phyloP scores from a whole-genome alignment of 2,888 invertebrate genomes.

The Blomia tropicalis region DNA sequence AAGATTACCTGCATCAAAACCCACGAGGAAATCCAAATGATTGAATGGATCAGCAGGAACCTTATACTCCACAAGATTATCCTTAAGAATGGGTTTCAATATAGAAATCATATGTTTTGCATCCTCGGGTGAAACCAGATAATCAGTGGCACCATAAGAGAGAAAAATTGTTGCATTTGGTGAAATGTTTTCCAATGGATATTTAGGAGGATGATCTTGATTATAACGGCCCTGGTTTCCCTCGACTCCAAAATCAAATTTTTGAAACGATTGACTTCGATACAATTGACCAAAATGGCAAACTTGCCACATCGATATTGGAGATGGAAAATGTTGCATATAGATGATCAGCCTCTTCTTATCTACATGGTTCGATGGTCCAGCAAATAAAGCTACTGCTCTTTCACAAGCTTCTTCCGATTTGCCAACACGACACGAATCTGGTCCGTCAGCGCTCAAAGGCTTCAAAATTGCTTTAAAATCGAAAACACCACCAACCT shows the following conservation, averaged over 20 bases:
- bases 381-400: background rate
- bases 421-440: background rate
- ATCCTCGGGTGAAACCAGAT: no score
- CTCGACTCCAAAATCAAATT: no score
- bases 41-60: no score
- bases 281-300: background rate
- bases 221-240: no score
- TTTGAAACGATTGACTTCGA: background rate
- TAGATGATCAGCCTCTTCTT: background rate
- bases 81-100: no score
- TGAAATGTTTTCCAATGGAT: background rate
- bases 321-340: background rate
- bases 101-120: no score
- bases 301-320: conserved; percentile 9
- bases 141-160: no score
- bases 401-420: background rate
- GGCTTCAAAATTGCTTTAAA: background rate
- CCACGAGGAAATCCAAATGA: no score
- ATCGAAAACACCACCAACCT: background rate
- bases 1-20: no score
- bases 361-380: background rate
- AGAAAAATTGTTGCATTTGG: no score
- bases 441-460: background rate
- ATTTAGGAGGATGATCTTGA: no score
- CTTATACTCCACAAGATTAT: no score